Evolutionary conservation across 2,113 vertebrate genomes (phyloP), one percentile per base, ranked within the genome.

Genomic region (Laterallus jamaicensis): DNA sequence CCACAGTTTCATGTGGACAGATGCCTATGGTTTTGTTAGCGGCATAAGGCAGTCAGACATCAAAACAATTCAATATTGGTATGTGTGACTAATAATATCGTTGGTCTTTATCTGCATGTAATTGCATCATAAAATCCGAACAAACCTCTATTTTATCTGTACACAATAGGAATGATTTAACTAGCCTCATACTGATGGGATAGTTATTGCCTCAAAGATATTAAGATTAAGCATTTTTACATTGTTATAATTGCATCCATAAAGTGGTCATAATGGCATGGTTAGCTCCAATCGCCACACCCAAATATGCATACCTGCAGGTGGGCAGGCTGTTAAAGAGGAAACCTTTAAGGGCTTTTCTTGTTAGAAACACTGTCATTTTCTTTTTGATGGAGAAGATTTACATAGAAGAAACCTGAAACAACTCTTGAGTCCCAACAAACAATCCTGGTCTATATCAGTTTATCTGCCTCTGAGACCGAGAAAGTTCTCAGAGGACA

Each of bases 401-500:
- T 60, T 32, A n/a, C 25, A 64, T 74, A 44, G 71, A 82, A 84
- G 66, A 69, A 93, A 13, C 15, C 86, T 39, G 0, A 70, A 93
- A 31, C 44, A 76, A 20, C 56, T 54, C 69, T 84, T 32, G 67
- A 86, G 70, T 83, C 54, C 39, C 74, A 75, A 15, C 10, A 29
- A 91, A 84, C 15, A 29, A 73, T 62, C 60, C 60, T 10, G 0
- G 44, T 74, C 52, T 96, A 49, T 80, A 93, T 95, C 88, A 82
- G 75, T 86, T 68, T 67, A 28, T 92, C 50, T 83, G 82, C 76
- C 76, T 82, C 70, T 67, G 92, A 93, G 96, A 86, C 59, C 3
- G 0, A 74, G 81, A 5, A 8, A 87, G 91, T 96, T 95, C 95
- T 96, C 97, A 97, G 93, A 96, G 96, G 93, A 97, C 73, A 31